Base-by-base conservation (phyloP, 2,113 vertebrate genomes). In the Oenanthe melanoleuca region DNA sequence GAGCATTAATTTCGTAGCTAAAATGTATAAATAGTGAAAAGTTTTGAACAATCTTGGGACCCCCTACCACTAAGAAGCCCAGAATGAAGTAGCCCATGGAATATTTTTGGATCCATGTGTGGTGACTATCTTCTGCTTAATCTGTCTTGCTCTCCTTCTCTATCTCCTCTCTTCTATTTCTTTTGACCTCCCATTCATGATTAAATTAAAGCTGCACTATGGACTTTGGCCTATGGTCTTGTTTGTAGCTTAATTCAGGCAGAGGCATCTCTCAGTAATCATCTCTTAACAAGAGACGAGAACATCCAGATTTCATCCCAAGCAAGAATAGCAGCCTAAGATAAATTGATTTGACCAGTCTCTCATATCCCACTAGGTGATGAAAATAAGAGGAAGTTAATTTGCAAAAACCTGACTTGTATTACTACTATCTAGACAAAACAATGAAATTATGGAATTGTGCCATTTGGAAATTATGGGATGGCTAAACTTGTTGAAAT, bases 101-200 rank as follows among this genome's bases (percentile, higher is more conserved):
- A 53, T 0, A 0, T 6, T 4, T 6, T 38, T 53, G 38, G 31
- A 37, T 72, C 67, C 14, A 44, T 0, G 0, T 42, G 4, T 55
- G 2, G 28, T 34, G 14, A 25, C 38, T 31, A 19, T 47, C 8
- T 47, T 26, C 47, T 60, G 8, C 11, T 42, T 55, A 34, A 75
- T 31, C 8, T 25, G 7, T 38, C 40, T 73, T 13, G 40, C 11
- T 61, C 11, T n/a, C 2, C 29, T 18, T 34, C 29, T n/a, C 31
- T 56, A 14, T 37, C 18, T 5, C 21, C 19, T 34, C 8, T 60
- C n/a, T 67, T 67, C 7, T 67, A 12, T 60, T 81, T 40, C 28
- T 60, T 45, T 89, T 38, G 55, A 14, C 23, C 24, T 34, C n/a
- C 6, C 14, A 47, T 61, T 69, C n/a, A 23, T 55, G 18, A 14